A percentile compares a stretch with the other conserved stretches of the same genome.
Conservation (phyloP, 2,797 vertebrate species). For the Poeciliopsis turneri region DNA sequence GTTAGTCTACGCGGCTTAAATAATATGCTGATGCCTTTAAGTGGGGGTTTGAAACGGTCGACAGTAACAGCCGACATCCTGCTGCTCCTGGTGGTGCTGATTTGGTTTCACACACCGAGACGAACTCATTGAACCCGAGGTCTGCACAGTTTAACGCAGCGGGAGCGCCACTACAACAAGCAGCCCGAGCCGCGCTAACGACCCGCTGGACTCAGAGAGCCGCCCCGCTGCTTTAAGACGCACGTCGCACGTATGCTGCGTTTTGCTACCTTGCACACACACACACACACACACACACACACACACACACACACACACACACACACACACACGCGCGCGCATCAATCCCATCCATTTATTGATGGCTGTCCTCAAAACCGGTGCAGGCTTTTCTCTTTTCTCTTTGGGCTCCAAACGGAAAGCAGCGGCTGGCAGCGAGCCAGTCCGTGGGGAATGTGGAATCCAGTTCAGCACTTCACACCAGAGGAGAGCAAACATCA, state of each 20-base stretch:
- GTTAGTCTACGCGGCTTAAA: not conserved
- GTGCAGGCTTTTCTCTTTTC: conserved; percentile 19
- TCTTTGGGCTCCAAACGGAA: conserved; percentile 34
- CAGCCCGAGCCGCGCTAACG: not conserved
- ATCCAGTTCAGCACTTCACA: conserved; percentile 65
- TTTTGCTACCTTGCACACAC: conserved; percentile 12
- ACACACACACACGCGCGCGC: not conserved
- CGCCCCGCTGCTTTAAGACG: not conserved
- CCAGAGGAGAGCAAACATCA: conserved; percentile 64
- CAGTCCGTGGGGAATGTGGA: conserved; percentile 68
- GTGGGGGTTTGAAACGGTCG: not conserved
- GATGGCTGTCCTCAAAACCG: conserved; percentile 40
- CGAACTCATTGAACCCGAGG: conserved; percentile 8
- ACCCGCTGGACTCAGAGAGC: conserved; percentile 8
- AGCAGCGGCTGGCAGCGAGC: conserved; percentile 55
- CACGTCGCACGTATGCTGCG: not conserved
- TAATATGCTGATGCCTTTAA: not conserved
- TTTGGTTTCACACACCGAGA: not conserved
- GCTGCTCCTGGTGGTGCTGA: not conserved
- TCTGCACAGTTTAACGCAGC: not conserved
- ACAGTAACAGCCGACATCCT: conserved; percentile 1
- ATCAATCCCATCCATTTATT: conserved; percentile 37
- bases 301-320: conserved; percentile 24
- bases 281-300: not conserved
- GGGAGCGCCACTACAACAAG: not conserved